Evolutionary conservation across 2,888 invertebrate genomes (phyloP).

Genomic region (Tetrapedia diversipes): DNA sequence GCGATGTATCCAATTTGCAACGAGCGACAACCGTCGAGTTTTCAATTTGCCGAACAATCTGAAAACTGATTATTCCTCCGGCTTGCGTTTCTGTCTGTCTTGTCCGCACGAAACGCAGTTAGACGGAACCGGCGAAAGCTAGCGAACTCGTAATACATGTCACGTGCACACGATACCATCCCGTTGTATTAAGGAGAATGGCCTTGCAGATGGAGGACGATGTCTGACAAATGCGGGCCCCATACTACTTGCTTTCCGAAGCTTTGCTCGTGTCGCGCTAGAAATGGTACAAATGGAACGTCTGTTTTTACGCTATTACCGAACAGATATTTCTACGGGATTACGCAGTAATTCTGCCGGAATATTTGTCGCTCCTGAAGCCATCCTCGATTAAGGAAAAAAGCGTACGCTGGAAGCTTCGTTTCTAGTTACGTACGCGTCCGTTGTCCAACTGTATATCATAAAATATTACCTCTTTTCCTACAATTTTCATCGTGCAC

Average conservation of each 20-base stretch:
- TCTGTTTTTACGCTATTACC: constrained; percentile 37
- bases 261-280: constrained; percentile 28
- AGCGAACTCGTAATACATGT: constrained; percentile 49
- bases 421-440: neutral
- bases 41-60: constrained; percentile 43
- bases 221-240: constrained; percentile 55
- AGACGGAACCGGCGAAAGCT: neutral
- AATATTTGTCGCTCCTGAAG: constrained; percentile 3
- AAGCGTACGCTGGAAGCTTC: neutral
- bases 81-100: constrained; percentile 16
- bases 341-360: constrained; percentile 29
- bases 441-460: constrained; percentile 10
- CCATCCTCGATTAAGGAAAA: constrained; percentile 41
- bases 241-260: constrained; percentile 38
- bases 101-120: constrained; percentile 22
- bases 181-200: constrained; percentile 50
- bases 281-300: constrained; percentile 48
- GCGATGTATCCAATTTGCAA: neutral
- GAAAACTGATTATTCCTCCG: constrained; percentile 36
- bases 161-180: constrained; percentile 39
- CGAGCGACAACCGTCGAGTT: constrained; percentile 9
- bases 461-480: neutral
- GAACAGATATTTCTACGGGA: constrained; percentile 28
- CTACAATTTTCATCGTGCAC: neutral
- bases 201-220: constrained; percentile 22